phyloP scores from a whole-genome alignment of 2,888 invertebrate species.

The Temnothorax ravouxi region DNA sequence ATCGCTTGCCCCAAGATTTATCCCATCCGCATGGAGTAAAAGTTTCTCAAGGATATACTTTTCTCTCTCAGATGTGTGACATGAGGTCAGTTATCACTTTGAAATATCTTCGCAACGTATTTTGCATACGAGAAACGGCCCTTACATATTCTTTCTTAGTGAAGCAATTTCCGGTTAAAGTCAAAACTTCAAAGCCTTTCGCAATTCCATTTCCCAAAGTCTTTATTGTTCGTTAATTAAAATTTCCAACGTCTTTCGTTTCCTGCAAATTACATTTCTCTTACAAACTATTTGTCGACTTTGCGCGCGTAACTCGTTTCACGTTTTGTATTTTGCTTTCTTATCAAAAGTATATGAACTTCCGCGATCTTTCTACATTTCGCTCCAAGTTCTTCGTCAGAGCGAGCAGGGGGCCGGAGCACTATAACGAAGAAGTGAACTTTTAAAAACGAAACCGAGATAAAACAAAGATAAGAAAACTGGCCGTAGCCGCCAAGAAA shows the following conservation, averaged over 20 bases:
- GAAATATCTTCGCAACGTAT: slow-evolving; percentile 40
- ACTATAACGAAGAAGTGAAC: slow-evolving; percentile 33
- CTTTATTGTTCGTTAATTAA: slow-evolving; percentile 44
- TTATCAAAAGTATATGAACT: slow-evolving; percentile 30
- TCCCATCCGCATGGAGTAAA: slow-evolving; percentile 5
- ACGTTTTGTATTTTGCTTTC: slow-evolving; percentile 34
- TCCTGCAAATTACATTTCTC: slow-evolving; percentile 39
- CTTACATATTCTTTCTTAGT: slow-evolving; percentile 18
- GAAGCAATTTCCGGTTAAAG: background rate
- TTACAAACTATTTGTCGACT: slow-evolving; percentile 31
- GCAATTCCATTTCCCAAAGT: background rate
- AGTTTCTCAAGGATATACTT: slow-evolving; percentile 26
- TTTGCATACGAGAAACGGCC: slow-evolving; percentile 21
- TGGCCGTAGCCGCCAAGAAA: background rate
- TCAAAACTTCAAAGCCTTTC: background rate
- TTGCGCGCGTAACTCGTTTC: background rate
- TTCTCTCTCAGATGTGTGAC: slow-evolving; percentile 14
- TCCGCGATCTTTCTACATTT: slow-evolving; percentile 32
- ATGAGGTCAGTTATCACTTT: slow-evolving; percentile 23
- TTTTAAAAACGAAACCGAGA: slow-evolving; percentile 11
- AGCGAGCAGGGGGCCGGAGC: background rate
- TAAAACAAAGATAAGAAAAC: background rate
- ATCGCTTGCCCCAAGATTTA: slow-evolving; percentile 27
- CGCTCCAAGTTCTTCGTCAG: slow-evolving; percentile 15
- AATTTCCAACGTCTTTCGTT: slow-evolving; percentile 20